Base-by-base conservation (phyloP, 2,797 vertebrate genomes). In the Orientallactaga sibirica region DNA sequence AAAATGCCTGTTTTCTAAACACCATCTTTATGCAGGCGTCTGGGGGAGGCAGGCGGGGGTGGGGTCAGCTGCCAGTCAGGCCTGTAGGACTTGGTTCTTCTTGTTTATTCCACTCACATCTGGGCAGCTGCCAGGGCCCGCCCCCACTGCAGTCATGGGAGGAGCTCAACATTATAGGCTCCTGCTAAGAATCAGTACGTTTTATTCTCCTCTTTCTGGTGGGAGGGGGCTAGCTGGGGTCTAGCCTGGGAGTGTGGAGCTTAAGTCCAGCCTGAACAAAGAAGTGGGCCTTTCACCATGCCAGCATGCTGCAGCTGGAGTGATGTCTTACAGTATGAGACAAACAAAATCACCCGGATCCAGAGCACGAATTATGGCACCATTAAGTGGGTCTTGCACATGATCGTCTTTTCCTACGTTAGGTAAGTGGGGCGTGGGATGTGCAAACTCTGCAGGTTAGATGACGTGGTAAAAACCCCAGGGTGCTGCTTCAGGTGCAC, bases 271-370 rank as follows among this genome's bases (percentile, higher is more conserved):
- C 41, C 29, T 2, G 0, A 43, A 80, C 55, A 2, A 2, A 66
- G 88, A 43, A 91, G 66, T 0, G 7, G 68, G 52, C 19, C 64
- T 19, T 18, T 52, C 64, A 29, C 75, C 78, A 97, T 97, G 97
- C 48, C 70, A 1, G 81, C 15, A 4, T 67, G 15, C 29, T 91
- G 76, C 86, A 61, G 33, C 37, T 94, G 94, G 37, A 48, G 52
- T 1, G 92, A 87, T 0, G 16, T 98, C 19, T 98, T 98, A 86
- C 97, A 98, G 91, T 99, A 99, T 10, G 98, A 98, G 70, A 99
- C 99, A 9, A 97, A 89, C 58, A 99, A 98, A 97, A 97, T 98
- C 70, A 96, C 98, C 78, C 97, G 94, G 86, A 98, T 99, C 95
- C 97, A 97, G 95, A 99, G 98, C 83, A 52, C 95, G 86, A 98